Evolutionary conservation across 2,888 invertebrate genomes (phyloP).

Genomic region (Cremastobaeus sp.): DNA sequence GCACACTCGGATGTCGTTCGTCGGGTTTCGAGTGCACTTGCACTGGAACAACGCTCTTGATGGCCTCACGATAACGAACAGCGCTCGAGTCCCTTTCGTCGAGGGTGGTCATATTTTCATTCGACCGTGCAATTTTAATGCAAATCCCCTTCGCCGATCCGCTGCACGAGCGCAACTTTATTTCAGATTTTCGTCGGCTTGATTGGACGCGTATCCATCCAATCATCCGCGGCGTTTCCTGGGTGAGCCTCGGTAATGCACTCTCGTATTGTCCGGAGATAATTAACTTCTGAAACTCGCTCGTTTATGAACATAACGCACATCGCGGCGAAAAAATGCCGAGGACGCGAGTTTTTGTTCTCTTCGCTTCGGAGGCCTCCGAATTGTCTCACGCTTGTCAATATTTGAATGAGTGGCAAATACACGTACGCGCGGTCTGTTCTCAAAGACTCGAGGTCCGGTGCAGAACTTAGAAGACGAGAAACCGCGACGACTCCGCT

Average conservation of each 20-base stretch:
- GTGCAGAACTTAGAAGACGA: conserved; percentile 9
- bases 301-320: conserved; percentile 16
- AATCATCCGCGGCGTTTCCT: conserved; percentile 12
- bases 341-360: conserved; percentile 25
- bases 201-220: conserved; percentile 22
- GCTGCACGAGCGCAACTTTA: conserved; percentile 1
- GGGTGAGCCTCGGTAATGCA: no score
- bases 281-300: conserved; percentile 30
- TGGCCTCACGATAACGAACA: conserved; percentile 39
- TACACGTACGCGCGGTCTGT: conserved; percentile 39
- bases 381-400: conserved; percentile 55
- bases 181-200: conserved; percentile 18
- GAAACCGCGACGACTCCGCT: neutral
- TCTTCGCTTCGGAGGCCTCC: conserved; percentile 26
- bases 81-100: conserved; percentile 47
- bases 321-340: no score
- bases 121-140: conserved; percentile 44
- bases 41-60: conserved; percentile 30
- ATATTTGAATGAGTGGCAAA: conserved; percentile 57
- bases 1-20: conserved; percentile 20
- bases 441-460: conserved; percentile 24
- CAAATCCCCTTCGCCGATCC: conserved; percentile 24
- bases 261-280: conserved; percentile 4
- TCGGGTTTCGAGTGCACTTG: conserved; percentile 14
- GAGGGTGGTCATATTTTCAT: conserved; percentile 59